These are phyloP conservation scores for Cheilosia vulpina DNA, from an alignment of 2,888 invertebrate species.

Conservation along the genomic window DNA sequence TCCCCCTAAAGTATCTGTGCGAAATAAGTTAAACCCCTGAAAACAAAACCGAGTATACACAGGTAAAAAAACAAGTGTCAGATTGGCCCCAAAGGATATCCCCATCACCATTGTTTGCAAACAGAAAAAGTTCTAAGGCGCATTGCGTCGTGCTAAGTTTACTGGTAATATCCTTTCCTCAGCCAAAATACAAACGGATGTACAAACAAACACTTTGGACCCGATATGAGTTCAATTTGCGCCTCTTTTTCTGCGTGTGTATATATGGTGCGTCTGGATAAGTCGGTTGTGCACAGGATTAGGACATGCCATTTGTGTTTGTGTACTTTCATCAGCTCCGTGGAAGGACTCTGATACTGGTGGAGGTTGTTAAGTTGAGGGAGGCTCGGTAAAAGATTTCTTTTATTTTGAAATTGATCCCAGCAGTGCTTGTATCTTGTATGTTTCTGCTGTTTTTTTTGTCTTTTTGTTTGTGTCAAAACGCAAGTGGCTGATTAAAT, in stretches of 20 bases:
- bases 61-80: slow-evolving; percentile 73
- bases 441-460: slow-evolving; percentile 2
- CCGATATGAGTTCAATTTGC: slow-evolving; percentile 73
- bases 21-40: slow-evolving; percentile 66
- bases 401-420: background rate
- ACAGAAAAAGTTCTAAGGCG: slow-evolving; percentile 54
- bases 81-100: slow-evolving; percentile 70
- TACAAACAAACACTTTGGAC: slow-evolving; percentile 72
- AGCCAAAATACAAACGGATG: slow-evolving; percentile 67
- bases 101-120: slow-evolving; percentile 18
- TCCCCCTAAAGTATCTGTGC: slow-evolving; percentile 36
- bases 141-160: slow-evolving; percentile 71
- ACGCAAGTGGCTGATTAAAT: slow-evolving; percentile 59
- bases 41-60: slow-evolving; percentile 67
- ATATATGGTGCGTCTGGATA: slow-evolving; percentile 65
- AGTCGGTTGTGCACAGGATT: slow-evolving; percentile 70
- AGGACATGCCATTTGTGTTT: slow-evolving; percentile 71
- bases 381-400: background rate
- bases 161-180: slow-evolving; percentile 71
- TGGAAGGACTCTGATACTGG: background rate
- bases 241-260: slow-evolving; percentile 51
- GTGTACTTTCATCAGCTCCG: slow-evolving; percentile 61
- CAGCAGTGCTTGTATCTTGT: slow-evolving; percentile 6
- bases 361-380: slow-evolving; percentile 9
- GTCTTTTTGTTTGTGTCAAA: background rate